Evolutionary conservation across 1,140 invertebrate genomes (phyloP).

Genomic region (Caenorhabditis tropicalis): DNA sequence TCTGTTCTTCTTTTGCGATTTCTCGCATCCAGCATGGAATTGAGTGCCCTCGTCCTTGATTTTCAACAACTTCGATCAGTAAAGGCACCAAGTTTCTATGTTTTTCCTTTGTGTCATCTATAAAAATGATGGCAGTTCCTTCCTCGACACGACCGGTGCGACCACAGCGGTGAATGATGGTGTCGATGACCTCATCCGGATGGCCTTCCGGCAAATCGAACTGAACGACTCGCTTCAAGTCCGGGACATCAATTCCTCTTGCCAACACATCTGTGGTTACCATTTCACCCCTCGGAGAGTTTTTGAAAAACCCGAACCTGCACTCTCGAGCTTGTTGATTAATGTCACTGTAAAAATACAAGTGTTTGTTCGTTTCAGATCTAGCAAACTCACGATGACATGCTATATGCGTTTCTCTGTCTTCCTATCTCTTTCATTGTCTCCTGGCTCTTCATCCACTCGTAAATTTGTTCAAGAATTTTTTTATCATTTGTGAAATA

Average conservation of each 20-base stretch:
- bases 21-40: neutral
- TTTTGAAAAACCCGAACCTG: neutral
- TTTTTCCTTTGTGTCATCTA: neutral
- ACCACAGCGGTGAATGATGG: neutral
- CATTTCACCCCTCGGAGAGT: neutral
- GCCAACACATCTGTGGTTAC: conserved; percentile 2
- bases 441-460: too few relatives aligned
- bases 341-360: neutral
- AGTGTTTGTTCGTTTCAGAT: too few relatives aligned
- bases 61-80: neutral
- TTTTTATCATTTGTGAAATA: too few relatives aligned
- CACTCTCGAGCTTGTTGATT: neutral
- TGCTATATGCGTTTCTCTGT: too few relatives aligned
- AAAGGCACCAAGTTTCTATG: neutral
- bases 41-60: too few relatives aligned
- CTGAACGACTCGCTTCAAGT: conserved; percentile 20
- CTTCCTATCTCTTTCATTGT: too few relatives aligned
- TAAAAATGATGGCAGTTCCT: neutral
- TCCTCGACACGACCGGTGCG: neutral
- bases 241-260: neutral
- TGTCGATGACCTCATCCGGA: neutral
- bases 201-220: conserved; percentile 14
- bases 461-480: too few relatives aligned
- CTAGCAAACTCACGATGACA: too few relatives aligned
- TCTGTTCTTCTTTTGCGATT: neutral